Percentiles rank a stretch among this genome's conserved stretches.
These are phyloP conservation scores for Pachypsylla venusta DNA, from an alignment of 1,140 invertebrate species.

Conservation along the genomic window DNA sequence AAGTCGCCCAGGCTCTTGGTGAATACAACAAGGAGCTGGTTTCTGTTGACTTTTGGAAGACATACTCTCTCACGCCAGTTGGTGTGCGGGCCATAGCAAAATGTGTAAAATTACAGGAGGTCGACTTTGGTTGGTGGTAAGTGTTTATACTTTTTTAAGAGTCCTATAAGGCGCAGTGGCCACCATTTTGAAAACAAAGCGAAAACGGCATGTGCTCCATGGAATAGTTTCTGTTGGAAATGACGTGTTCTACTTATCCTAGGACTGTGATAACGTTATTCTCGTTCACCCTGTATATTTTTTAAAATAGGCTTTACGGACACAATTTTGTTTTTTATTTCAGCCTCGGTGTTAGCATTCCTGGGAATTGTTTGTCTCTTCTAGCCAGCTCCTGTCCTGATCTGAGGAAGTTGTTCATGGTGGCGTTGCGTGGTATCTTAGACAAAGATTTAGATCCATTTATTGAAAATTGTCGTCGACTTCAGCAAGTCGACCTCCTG, in stretches of 20 bases:
- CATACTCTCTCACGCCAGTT: conserved; percentile 48
- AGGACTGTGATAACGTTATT: too few relatives aligned
- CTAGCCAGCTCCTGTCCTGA: conserved; percentile 41
- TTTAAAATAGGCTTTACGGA: too few relatives aligned
- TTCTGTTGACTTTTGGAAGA: conserved; percentile 75
- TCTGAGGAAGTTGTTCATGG: conserved; percentile 59
- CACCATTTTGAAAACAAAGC: too few relatives aligned
- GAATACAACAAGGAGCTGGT: conserved; percentile 46
- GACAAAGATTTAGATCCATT: conserved; percentile 59
- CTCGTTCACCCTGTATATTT: too few relatives aligned
- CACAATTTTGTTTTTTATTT: conserved; percentile 19
- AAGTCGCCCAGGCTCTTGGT: conserved; percentile 46
- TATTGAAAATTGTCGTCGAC: conserved; percentile 40
- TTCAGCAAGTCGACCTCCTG: conserved; percentile 68
- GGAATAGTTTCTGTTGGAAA: too few relatives aligned
- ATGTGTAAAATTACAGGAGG: conserved; percentile 56
- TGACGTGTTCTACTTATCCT: too few relatives aligned
- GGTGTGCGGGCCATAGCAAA: conserved; percentile 50
- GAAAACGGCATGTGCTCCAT: too few relatives aligned
- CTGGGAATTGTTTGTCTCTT: conserved; percentile 33
- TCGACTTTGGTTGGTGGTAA: conserved; percentile 84
- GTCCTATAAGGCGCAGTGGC: too few relatives aligned
- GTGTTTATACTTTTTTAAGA: too few relatives aligned
- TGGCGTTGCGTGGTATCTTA: conserved; percentile 56
- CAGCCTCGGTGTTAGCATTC: conserved; percentile 35